These are phyloP conservation scores for Eupleurogrammus muticus DNA, from an alignment of 2,797 vertebrate species.

Conservation along the genomic window DNA sequence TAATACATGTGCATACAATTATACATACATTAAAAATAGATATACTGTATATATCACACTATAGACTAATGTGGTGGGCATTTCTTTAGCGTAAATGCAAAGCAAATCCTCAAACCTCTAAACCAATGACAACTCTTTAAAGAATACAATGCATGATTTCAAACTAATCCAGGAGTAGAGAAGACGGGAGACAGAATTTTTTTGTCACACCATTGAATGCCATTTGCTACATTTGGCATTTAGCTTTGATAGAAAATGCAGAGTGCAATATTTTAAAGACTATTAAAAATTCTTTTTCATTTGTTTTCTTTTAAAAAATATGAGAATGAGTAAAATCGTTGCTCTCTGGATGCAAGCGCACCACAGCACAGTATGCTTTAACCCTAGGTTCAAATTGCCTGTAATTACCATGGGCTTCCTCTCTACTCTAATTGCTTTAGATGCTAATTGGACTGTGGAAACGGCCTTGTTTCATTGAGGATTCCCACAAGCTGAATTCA, in stretches of 20 bases:
- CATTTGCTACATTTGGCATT: constrained; percentile 25
- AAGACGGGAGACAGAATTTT: neutral
- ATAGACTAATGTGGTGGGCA: constrained; percentile 19
- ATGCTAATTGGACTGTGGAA: constrained; percentile 84
- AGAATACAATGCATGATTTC: constrained; percentile 22
- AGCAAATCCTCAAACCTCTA: constrained; percentile 25
- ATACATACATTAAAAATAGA: too few relatives aligned
- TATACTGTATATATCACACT: neutral
- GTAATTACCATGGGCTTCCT: constrained; percentile 70
- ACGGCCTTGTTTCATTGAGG: constrained; percentile 77
- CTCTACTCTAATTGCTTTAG: constrained; percentile 80
- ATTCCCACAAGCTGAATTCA: constrained; percentile 79
- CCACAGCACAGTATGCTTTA: constrained; percentile 51
- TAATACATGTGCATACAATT: too few relatives aligned
- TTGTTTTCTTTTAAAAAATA: constrained; percentile 22
- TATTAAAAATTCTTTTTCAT: constrained; percentile 37
- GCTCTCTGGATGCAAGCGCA: constrained; percentile 28
- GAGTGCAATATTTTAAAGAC: constrained; percentile 15
- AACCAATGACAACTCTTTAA: constrained; percentile 31
- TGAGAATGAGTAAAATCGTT: constrained; percentile 37
- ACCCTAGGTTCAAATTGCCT: constrained; percentile 65
- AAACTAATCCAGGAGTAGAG: neutral
- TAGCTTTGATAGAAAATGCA: constrained; percentile 32
- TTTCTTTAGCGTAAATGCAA: constrained; percentile 19
- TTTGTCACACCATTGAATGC: constrained; percentile 11